phyloP scores from a whole-genome alignment of 1,140 invertebrate species.

The Megathymus violae region DNA sequence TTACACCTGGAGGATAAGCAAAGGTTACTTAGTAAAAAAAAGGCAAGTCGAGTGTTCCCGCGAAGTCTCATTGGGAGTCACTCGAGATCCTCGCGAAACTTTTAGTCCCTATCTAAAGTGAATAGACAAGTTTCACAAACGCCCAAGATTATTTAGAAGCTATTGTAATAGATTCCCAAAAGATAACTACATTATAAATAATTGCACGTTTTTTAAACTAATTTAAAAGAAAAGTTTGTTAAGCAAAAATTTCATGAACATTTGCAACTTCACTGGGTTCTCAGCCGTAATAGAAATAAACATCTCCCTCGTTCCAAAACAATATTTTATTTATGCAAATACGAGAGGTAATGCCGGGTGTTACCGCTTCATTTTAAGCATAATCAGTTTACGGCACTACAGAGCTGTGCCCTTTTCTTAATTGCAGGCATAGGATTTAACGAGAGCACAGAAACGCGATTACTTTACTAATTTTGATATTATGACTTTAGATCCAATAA shows the following conservation, averaged over 20 bases:
- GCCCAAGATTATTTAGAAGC: no score
- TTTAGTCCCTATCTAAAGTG: no score
- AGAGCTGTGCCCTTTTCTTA: conserved; percentile 61
- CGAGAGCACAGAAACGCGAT: conserved; percentile 55
- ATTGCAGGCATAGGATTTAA: conserved; percentile 70
- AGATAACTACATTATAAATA: no score
- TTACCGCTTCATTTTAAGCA: conserved; percentile 69
- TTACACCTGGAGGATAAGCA: no score
- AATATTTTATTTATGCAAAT: conserved; percentile 70
- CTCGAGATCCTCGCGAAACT: no score
- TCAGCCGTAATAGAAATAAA: conserved; percentile 45
- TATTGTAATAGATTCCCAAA: no score
- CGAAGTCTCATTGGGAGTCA: no score
- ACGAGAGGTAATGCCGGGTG: conserved; percentile 52
- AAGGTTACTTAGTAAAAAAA: no score
- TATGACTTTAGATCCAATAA: conserved; percentile 44
- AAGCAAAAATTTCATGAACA: conserved; percentile 17
- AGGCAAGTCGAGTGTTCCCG: no score
- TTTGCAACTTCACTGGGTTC: conserved; percentile 28
- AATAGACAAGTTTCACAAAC: no score
- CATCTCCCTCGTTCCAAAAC: conserved; percentile 45
- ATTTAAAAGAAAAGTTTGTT: conserved; percentile 22
- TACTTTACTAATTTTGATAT: conserved; percentile 57
- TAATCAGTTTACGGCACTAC: conserved; percentile 61
- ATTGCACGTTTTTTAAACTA: no score